A percentile compares a stretch with the other conserved stretches of the same genome.
Conservation (phyloP, 2,797 vertebrate genomes). For the Lithobates sylvaticus region DNA sequence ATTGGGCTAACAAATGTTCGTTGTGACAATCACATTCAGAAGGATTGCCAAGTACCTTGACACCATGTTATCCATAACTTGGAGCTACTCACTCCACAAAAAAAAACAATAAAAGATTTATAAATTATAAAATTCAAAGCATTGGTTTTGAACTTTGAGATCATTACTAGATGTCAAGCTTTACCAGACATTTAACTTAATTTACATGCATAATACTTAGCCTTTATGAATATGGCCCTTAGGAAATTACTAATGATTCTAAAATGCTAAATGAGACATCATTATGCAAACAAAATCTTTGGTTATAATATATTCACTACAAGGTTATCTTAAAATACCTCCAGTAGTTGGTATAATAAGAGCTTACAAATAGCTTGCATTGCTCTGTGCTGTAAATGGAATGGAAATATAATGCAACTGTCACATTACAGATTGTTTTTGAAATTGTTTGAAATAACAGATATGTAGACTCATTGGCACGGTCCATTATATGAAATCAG, state of each 20-base stretch:
- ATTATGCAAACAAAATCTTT: constrained; percentile 26
- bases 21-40: background rate
- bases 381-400: background rate
- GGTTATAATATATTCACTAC: constrained; percentile 4
- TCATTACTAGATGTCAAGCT: constrained; percentile 4
- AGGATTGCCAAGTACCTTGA: background rate
- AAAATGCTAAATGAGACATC: constrained; percentile 26
- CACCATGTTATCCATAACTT: background rate
- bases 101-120: background rate
- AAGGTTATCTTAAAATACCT: background rate
- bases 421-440: background rate
- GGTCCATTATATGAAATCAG: too few relatives aligned
- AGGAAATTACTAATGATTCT: constrained; percentile 28
- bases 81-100: background rate
- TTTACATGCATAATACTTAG: constrained; percentile 24
- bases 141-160: background rate
- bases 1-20: background rate
- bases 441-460: background rate
- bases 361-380: constrained; percentile 30
- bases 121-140: background rate
- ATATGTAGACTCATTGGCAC: background rate
- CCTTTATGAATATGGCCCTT: background rate
- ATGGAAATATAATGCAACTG: constrained; percentile 3
- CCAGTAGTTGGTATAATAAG: constrained; percentile 8
- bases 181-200: constrained; percentile 18